Evolutionary conservation across 2,797 vertebrate genomes (phyloP), one percentile per base, ranked within the genome.

Genomic region (Bradypodion ventrale): DNA sequence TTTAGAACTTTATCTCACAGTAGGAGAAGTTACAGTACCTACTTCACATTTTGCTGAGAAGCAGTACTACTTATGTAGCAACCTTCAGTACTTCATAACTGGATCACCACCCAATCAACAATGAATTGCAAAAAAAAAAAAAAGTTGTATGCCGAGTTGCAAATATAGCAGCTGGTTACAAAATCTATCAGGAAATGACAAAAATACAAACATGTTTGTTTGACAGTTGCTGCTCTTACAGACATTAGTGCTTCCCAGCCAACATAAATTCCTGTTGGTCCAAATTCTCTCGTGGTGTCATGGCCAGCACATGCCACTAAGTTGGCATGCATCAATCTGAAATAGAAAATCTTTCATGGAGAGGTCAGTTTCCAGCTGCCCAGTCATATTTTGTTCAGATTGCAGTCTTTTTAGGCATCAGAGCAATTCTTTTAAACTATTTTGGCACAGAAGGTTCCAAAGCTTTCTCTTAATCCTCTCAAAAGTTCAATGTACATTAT

Each of bases 401-500:
- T 83, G 42, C 4, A 62, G 44, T 32, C 49, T 59, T 27, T 37
- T 65, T 77, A 12, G 60, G 46, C 21, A 69, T 10, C 13, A 59
- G 13, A 40, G 23, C 66, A 60, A 32, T 4, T 82, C 27, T 25
- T 62, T 82, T 75, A 29, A 65, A 82, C 44, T 52, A 13, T 72
- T 42, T 56, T 49, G 44, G 6, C 5, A 49, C 37, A 37, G 59
- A 60, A 12, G 68, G 9, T 75, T 65, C 49, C 35, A 32, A 52
- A 49, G 23, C 60, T 52, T 73, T 60, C 29, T 29, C 66, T 70
- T 70, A 12, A 37, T n/a, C 15, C 52, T 7, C 19, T 37, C 42
- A 37, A 44, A 78, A 40, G 12, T 79, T 84, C 35, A 63, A 63
- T 65, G 79, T 79, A 74, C 59, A 74, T 74, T 74, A 52, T 65